Base-by-base conservation (phyloP, 1,140 invertebrate species). In the Philotrypesis tridentata region DNA sequence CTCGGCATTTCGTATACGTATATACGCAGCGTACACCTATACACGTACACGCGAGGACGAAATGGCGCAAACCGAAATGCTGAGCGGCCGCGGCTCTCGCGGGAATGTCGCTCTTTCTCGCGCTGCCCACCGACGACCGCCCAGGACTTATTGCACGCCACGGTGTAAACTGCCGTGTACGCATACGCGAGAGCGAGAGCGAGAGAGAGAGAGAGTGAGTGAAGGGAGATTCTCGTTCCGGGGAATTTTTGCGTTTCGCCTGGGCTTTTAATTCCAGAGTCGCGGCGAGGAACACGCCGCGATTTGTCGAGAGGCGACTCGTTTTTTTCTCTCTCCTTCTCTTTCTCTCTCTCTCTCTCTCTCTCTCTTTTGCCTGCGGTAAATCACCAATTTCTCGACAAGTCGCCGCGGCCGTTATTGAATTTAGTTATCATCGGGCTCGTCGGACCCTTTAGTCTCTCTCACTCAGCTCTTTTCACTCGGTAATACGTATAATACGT, bases 391-490 rank as follows among this genome's bases (percentile, higher is more conserved):
- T 55, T 55, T 55, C 48, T 23, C 12, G 74, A 65, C 60, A 40
- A 43, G 61, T n/a, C n/a, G n/a, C 61, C n/a, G 27, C 25, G 40
- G 33, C 17, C 63, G 31, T 71, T 78, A 70, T 78, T 79, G 72
- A 80, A 80, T 80, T 80, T 73, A 73, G 78, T 73, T 73, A 80
- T 80, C 78, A 80, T 4, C 21, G n/a, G n/a, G n/a, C 48, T 55
- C 5, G 48, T 55, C 48, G 48, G 48, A 17, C 17, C 48, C 48
- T 55, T 55, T 55, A 37, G 33, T 37, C 33, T 37, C 33, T 37
- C 33, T 37, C n/a, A n/a, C n/a, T n/a, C n/a, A n/a, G 40, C 11
- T 14, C 40, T 55, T 55, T n/a, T 21, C 48, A 21, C 48, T 4
- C 23, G 55, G 67, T 7, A 27, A 17, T 33, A 61, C 25, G 21